Evolutionary conservation across 1,140 invertebrate species (phyloP).

Genomic region (Cyrtorhinus lividipennis): DNA sequence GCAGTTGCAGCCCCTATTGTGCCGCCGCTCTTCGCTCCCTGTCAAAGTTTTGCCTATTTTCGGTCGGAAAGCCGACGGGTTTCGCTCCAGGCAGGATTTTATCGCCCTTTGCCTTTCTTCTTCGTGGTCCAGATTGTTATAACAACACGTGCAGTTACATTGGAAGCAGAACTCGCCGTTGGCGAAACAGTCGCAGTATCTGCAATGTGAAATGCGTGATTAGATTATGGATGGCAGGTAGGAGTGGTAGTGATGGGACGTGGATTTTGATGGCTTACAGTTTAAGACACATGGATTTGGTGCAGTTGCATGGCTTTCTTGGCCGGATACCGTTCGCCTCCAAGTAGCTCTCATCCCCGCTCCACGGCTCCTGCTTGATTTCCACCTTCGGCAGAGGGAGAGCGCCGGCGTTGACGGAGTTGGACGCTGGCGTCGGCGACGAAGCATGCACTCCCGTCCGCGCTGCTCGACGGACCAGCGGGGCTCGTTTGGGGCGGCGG

Average conservation of each 20-base stretch:
- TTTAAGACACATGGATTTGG: constrained; percentile 97
- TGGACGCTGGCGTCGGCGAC: neutral
- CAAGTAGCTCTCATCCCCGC: neutral
- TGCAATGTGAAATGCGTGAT: constrained; percentile 33
- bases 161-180: constrained; percentile 98
- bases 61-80: constrained; percentile 90
- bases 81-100: constrained; percentile 80
- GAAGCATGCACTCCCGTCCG: neutral
- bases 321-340: constrained; percentile 58
- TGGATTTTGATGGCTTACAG: constrained; percentile 42
- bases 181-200: constrained; percentile 98
- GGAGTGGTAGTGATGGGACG: neutral
- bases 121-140: constrained; percentile 92
- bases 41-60: constrained; percentile 84
- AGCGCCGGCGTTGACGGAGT: neutral
- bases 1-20: constrained; percentile 99
- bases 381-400: neutral
- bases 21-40: constrained; percentile 56
- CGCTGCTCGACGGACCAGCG: neutral
- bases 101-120: constrained; percentile 88
- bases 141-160: constrained; percentile 97
- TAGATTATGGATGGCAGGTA: neutral
- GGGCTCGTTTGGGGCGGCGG: neutral
- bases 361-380: constrained; percentile 5
- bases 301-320: constrained; percentile 95